phyloP scores from a whole-genome alignment of 2,888 invertebrate species.

The Amiota communis region DNA sequence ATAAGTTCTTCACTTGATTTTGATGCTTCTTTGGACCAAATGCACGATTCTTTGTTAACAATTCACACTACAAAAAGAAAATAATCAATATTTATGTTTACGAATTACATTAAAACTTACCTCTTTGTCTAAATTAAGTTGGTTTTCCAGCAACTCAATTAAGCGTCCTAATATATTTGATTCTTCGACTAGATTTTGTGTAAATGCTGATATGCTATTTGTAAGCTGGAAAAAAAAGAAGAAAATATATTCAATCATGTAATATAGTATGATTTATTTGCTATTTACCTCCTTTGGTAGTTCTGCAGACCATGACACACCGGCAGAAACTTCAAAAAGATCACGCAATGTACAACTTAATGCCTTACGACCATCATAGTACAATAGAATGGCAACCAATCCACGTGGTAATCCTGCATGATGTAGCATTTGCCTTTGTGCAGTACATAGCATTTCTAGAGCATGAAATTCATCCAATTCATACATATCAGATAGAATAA shows the following conservation, averaged over 20 bases:
- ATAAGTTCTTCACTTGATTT: conserved; percentile 83
- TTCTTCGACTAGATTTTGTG: conserved; percentile 85
- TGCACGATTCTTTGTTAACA: conserved; percentile 89
- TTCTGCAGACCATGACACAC: conserved; percentile 81
- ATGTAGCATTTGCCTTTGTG: conserved; percentile 89
- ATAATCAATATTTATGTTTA: too few species aligned
- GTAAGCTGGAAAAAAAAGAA: conserved; percentile 53
- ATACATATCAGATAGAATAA: conserved; percentile 97
- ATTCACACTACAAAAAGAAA: conserved; percentile 75
- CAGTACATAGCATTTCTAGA: conserved; percentile 90
- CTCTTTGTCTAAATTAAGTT: conserved; percentile 77
- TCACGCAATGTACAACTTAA: conserved; percentile 84
- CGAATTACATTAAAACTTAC: conserved; percentile 44
- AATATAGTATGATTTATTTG: too few species aligned
- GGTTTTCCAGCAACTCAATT: conserved; percentile 75
- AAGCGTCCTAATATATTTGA: conserved; percentile 79
- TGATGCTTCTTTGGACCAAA: conserved; percentile 91
- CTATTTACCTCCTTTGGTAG: conserved; percentile 63
- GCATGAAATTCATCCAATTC: conserved; percentile 93
- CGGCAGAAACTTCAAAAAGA: conserved; percentile 84
- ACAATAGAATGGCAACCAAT: conserved; percentile 92
- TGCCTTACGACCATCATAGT: conserved; percentile 92
- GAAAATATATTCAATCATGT: too few species aligned
- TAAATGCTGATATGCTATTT: conserved; percentile 80
- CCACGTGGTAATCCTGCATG: conserved; percentile 92